Evolutionary conservation across 2,888 invertebrate species (phyloP).

Genomic region (Eupithecia vulgata): DNA sequence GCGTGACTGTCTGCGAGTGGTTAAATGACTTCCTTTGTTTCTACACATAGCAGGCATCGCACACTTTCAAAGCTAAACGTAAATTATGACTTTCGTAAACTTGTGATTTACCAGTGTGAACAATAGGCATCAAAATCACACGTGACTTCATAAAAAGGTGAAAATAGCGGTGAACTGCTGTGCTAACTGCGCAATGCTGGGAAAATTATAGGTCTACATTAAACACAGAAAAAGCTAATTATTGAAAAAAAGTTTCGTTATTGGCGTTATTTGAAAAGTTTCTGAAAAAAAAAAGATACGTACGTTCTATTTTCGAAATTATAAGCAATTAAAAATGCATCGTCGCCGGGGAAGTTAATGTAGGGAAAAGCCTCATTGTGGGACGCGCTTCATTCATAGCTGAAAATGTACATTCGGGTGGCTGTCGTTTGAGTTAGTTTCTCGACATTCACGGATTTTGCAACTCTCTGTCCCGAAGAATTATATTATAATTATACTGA

Average conservation of each 20-base stretch:
- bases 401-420: neutral
- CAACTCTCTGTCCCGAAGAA: neutral
- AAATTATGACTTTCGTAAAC: conserved; percentile 62
- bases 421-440: neutral
- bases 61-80: conserved; percentile 59
- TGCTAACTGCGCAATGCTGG: conserved; percentile 8
- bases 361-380: neutral
- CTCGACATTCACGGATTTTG: neutral
- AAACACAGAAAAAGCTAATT: conserved; percentile 3
- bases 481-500: neutral
- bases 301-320: neutral
- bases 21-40: conserved; percentile 78
- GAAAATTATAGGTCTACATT: neutral
- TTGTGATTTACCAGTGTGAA: conserved; percentile 54
- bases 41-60: conserved; percentile 68
- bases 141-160: conserved; percentile 37
- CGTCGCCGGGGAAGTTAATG: neutral
- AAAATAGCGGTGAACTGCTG: conserved; percentile 15
- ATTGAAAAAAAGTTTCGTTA: neutral
- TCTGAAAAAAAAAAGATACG: neutral
- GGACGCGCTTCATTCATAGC: neutral
- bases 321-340: neutral
- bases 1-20: conserved; percentile 75
- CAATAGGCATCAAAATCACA: conserved; percentile 43
- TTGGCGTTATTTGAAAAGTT: neutral